Evolutionary conservation across 2,113 vertebrate species (phyloP).

Genomic region (Cebidichthys violaceus): DNA sequence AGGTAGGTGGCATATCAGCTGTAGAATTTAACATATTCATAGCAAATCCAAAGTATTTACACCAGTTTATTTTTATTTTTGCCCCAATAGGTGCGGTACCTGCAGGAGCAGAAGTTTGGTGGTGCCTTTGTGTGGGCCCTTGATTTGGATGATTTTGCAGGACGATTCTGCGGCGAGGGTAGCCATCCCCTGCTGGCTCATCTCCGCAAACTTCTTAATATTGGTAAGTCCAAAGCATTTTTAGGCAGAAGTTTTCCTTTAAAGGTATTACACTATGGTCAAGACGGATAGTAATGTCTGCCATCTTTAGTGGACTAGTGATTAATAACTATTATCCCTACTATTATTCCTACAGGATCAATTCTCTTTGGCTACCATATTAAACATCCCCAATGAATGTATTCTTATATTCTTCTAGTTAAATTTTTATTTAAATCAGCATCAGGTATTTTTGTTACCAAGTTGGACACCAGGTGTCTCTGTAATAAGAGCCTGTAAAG

Average conservation of each 20-base stretch:
- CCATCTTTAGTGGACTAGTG: not conserved
- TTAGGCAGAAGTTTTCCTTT: not conserved
- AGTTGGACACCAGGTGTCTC: not conserved
- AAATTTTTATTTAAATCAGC: not conserved
- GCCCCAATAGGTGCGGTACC: conserved; percentile 79
- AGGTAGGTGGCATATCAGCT: conserved; percentile 75
- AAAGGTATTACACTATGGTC: not conserved
- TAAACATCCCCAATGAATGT: not conserved
- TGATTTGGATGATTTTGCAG: conserved; percentile 88
- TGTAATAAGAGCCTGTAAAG: not conserved
- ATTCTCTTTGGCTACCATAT: not conserved
- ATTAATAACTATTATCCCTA: not conserved
- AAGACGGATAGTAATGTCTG: not conserved
- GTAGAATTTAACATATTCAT: not conserved
- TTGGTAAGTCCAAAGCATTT: conserved; percentile 58
- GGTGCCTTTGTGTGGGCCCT: conserved; percentile 90
- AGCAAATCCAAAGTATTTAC: not conserved
- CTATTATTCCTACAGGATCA: not conserved
- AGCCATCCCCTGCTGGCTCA: conserved; percentile 82
- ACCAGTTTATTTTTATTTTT: not conserved
- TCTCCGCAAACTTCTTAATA: conserved; percentile 79
- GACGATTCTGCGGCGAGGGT: conserved; percentile 85
- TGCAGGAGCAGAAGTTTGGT: conserved; percentile 85
- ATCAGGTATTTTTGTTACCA: not conserved
- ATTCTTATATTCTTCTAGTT: not conserved